Percentiles rank a stretch among this genome's conserved stretches.
These are phyloP conservation scores for Hyphantria cunea DNA, from an alignment of 1,140 invertebrate species.

Conservation along the genomic window DNA sequence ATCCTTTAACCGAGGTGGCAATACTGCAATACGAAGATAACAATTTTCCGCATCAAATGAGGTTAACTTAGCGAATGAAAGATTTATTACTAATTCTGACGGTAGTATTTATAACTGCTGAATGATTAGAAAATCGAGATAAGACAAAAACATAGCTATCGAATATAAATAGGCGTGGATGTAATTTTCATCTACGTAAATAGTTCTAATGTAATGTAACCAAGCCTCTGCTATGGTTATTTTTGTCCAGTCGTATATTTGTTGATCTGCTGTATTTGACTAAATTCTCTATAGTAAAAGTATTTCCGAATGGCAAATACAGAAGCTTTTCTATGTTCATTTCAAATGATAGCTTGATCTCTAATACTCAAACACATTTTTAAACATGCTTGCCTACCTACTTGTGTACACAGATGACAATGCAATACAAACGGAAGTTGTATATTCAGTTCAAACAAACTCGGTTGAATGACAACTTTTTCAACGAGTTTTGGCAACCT, in stretches of 20 bases:
- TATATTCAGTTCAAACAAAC: conserved; percentile 23
- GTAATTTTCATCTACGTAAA: not conserved
- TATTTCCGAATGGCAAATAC: too few relatives aligned
- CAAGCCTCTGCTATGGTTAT: too few relatives aligned
- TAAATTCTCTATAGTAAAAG: too few relatives aligned
- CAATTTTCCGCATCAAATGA: conserved; percentile 38
- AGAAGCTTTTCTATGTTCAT: too few relatives aligned
- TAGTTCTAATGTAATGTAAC: too few relatives aligned
- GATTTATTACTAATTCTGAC: conserved; percentile 34
- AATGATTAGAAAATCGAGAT: not conserved
- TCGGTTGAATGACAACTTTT: conserved; percentile 23
- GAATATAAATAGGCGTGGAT: not conserved
- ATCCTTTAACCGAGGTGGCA: conserved; percentile 1
- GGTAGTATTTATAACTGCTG: too few relatives aligned
- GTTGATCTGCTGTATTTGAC: too few relatives aligned
- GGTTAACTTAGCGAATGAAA: conserved; percentile 27
- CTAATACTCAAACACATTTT: too few relatives aligned
- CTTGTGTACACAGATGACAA: conserved; percentile 12
- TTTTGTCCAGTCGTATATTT: too few relatives aligned
- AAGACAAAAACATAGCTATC: not conserved
- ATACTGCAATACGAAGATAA: conserved; percentile 22
- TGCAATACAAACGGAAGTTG: conserved; percentile 15
- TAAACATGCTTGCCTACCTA: not conserved
- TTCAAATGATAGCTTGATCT: too few relatives aligned
- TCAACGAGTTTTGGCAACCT: conserved; percentile 21